phyloP scores from a whole-genome alignment of 2,888 invertebrate species.

The Tinea trinotella region DNA sequence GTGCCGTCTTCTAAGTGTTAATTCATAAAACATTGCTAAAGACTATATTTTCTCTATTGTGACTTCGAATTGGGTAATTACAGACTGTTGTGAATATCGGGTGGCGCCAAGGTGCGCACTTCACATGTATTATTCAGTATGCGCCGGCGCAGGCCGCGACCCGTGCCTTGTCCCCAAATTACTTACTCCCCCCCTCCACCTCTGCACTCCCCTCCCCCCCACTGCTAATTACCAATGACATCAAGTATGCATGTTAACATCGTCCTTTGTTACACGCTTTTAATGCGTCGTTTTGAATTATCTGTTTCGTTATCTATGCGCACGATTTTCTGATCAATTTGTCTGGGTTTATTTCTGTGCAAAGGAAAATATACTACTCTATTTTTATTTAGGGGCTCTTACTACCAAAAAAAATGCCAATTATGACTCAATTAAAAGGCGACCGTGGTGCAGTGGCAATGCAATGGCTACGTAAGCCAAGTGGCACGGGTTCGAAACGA shows the following conservation, averaged over 20 bases:
- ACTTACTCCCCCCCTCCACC: constrained; percentile 32
- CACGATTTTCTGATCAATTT: not conserved
- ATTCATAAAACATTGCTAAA: not conserved
- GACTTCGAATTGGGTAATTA: constrained; percentile 9
- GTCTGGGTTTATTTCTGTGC: no score
- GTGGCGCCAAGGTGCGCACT: constrained; percentile 41
- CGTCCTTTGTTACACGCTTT: constrained; percentile 2
- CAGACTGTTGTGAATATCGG: constrained; percentile 22
- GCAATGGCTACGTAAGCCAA: no score
- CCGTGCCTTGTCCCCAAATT: constrained; percentile 57
- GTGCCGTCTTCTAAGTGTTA: no score
- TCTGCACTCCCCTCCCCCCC: constrained; percentile 23
- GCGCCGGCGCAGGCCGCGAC: constrained; percentile 33
- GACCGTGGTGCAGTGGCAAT: no score
- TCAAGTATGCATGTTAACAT: constrained; percentile 10
- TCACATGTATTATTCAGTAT: constrained; percentile 58
- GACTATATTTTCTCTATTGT: not conserved
- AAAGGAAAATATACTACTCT: no score
- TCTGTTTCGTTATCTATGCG: not conserved
- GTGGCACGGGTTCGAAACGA: no score
- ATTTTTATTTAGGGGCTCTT: no score
- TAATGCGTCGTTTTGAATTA: not conserved
- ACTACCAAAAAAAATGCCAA: no score
- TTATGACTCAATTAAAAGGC: no score
- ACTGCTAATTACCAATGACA: constrained; percentile 39